These are phyloP conservation scores for Brienomyrus longianalis DNA, from an alignment of 2,113 vertebrate genomes.

Conservation along the genomic window DNA sequence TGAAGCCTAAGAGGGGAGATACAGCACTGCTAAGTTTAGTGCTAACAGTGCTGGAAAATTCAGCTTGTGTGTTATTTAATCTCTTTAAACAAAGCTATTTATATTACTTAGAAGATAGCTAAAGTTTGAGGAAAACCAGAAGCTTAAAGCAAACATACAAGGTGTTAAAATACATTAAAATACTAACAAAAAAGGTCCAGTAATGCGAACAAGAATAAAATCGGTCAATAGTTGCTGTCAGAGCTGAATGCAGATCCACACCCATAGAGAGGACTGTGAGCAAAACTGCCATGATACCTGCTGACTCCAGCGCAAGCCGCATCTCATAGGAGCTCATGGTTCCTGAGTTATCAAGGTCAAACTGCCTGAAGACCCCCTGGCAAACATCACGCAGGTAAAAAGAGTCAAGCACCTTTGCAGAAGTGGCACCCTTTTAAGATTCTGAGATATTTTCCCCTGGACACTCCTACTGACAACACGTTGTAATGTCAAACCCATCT, in stretches of 20 bases:
- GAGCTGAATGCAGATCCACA: neutral
- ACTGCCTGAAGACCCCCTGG: constrained; percentile 76
- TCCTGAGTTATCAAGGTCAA: constrained; percentile 78
- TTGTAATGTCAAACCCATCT: neutral
- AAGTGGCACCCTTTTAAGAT: neutral
- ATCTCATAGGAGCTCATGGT: constrained; percentile 86
- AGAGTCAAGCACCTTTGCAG: neutral
- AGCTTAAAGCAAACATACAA: neutral
- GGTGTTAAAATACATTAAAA: neutral
- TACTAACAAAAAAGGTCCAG: neutral
- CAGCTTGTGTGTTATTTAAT: neutral
- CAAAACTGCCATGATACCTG: constrained; percentile 54
- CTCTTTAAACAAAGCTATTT: neutral
- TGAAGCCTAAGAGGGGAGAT: constrained; percentile 59
- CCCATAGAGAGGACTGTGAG: neutral
- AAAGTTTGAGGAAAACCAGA: neutral
- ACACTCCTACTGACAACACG: neutral
- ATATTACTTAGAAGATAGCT: neutral
- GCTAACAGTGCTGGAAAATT: neutral
- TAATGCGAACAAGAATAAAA: neutral
- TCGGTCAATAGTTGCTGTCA: neutral
- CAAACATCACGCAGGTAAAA: neutral
- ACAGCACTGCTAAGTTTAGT: neutral
- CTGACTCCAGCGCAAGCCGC: constrained; percentile 78
- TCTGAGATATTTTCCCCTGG: neutral